Conservation (phyloP, 2,888 invertebrate species). For the Idaea biselata region DNA sequence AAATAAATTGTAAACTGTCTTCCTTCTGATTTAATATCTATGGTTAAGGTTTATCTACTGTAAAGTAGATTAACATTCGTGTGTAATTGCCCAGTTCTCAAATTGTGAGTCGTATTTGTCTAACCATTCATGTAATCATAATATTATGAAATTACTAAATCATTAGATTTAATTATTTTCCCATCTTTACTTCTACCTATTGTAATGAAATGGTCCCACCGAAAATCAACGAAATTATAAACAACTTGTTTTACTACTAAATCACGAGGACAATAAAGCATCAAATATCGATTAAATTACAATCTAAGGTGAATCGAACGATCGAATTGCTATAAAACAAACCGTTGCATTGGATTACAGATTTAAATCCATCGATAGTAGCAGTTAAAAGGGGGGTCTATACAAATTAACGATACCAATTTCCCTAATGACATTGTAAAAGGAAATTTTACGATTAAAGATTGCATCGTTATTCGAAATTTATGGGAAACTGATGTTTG, state of each 20-base stretch:
- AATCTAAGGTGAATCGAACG: constrained; percentile 57
- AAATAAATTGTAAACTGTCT: too few species aligned
- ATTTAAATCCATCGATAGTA: constrained; percentile 74
- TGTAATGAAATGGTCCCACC: constrained; percentile 4
- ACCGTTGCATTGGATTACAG: constrained; percentile 73
- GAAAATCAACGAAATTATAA: constrained; percentile 4
- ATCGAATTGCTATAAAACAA: constrained; percentile 73
- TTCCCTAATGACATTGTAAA: constrained; percentile 79
- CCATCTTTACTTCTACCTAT: constrained; percentile 17
- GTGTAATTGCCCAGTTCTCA: too few species aligned
- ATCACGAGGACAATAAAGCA: neutral
- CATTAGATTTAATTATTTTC: neutral
- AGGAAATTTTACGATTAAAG: constrained; percentile 72
- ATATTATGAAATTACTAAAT: neutral
- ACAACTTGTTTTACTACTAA: neutral
- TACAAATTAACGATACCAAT: constrained; percentile 77
- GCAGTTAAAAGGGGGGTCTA: constrained; percentile 64
- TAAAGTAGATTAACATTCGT: too few species aligned
- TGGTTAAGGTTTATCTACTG: too few species aligned
- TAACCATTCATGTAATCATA: too few species aligned
- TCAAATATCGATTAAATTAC: constrained; percentile 25
- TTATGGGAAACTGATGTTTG: constrained; percentile 30
- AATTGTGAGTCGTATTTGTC: too few species aligned
- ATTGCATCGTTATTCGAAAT: constrained; percentile 43
- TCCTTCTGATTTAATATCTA: too few species aligned